phyloP scores from a whole-genome alignment of 2,888 invertebrate species.

The Acanthopleura granulata region DNA sequence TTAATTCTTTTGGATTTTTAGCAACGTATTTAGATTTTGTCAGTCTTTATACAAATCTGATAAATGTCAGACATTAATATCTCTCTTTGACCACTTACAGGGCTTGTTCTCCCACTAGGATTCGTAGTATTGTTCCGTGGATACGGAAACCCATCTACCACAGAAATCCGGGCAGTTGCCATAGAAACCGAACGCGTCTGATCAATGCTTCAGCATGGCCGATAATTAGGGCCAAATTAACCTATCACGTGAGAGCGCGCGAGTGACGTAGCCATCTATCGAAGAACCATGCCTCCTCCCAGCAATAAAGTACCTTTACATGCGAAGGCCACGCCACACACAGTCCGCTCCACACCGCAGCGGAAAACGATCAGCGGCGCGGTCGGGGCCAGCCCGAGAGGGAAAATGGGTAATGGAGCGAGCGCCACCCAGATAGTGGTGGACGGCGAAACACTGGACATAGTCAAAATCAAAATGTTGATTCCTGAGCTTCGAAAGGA shows the following conservation, averaged over 20 bases:
- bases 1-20: too few species aligned
- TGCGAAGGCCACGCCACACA: conserved; percentile 3
- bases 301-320: not conserved
- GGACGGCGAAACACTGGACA: conserved; percentile 61
- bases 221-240: conserved; percentile 18
- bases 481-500: conserved; percentile 72
- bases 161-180: not conserved
- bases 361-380: conserved; percentile 8
- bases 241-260: conserved; percentile 13
- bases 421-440: conserved; percentile 56
- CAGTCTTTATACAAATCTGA: too few species aligned
- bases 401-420: conserved; percentile 65
- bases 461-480: conserved; percentile 61
- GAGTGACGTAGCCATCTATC: conserved; percentile 1
- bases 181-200: conserved; percentile 1
- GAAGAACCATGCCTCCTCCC: conserved; percentile 11
- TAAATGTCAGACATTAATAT: too few species aligned
- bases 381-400: conserved; percentile 19
- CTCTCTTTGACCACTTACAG: too few species aligned
- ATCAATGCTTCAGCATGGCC: conserved; percentile 15
- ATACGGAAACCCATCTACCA: too few species aligned
- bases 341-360: not conserved
- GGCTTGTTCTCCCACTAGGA: too few species aligned
- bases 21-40: too few species aligned
- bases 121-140: too few species aligned